phyloP scores from a whole-genome alignment of 2,797 vertebrate species.

The Enteromius thamalakanensis region DNA sequence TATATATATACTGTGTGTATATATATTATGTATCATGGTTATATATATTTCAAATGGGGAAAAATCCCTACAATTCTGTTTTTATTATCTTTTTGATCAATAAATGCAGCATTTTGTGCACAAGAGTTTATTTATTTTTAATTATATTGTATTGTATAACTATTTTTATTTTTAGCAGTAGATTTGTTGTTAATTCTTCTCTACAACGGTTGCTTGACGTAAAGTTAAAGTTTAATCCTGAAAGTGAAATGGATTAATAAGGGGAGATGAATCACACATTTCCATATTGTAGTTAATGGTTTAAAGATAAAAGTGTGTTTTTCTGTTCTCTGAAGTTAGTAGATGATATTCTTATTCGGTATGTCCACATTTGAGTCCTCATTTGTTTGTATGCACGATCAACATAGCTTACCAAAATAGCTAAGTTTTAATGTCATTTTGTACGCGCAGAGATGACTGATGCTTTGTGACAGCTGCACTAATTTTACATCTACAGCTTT shows the following conservation, averaged over 20 bases:
- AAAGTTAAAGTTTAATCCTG: neutral
- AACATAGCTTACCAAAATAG: neutral
- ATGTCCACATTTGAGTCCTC: neutral
- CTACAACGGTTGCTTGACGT: slow-evolving; percentile 4
- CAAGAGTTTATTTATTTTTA: too few relatives aligned
- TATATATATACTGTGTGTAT: too few relatives aligned
- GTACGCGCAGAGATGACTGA: slow-evolving; percentile 18
- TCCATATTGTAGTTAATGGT: neutral
- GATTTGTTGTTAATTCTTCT: neutral
- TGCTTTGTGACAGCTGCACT: slow-evolving; percentile 35
- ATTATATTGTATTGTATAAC: neutral
- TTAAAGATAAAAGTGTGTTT: neutral
- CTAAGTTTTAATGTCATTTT: slow-evolving; percentile 37
- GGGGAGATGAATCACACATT: neutral
- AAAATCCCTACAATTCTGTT: neutral
- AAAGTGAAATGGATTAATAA: neutral
- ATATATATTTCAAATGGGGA: neutral
- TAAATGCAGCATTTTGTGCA: neutral
- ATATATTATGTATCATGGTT: too few relatives aligned
- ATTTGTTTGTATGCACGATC: neutral
- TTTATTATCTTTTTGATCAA: neutral
- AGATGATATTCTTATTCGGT: neutral
- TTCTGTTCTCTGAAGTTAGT: slow-evolving; percentile 10
- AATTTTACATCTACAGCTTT: slow-evolving; percentile 49
- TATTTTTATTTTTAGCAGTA: neutral